Percentiles rank a stretch among this genome's conserved stretches.
These are phyloP conservation scores for Zaprionus taronus DNA, from an alignment of 1,140 invertebrate genomes.

Conservation along the genomic window DNA sequence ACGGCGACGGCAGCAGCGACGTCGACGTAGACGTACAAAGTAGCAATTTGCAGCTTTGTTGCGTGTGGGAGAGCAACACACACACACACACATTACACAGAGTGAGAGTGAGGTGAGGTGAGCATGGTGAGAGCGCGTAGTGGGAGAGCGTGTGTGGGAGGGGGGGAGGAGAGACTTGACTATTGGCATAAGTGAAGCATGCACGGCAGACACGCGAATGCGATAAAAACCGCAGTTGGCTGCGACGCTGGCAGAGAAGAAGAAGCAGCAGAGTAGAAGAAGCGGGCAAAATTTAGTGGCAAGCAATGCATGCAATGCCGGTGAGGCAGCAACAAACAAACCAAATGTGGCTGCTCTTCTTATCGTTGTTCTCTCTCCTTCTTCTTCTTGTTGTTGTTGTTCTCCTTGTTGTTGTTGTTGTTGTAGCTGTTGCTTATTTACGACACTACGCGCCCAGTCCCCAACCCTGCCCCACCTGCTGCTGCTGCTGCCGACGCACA, in stretches of 20 bases:
- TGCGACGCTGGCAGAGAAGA: background rate
- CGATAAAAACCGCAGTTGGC: slow-evolving; percentile 66
- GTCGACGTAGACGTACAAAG: slow-evolving; percentile 58
- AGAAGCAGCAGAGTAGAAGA: background rate
- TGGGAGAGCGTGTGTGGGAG: background rate
- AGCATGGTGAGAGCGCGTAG: slow-evolving; percentile 6
- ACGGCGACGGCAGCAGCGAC: slow-evolving; percentile 7
- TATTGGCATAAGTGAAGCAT: slow-evolving; percentile 67
- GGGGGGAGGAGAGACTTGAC: background rate
- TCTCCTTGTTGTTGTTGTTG: slow-evolving; percentile 3
- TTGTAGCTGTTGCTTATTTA: slow-evolving; percentile 60
- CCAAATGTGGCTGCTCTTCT: slow-evolving; percentile 20
- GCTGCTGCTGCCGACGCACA: background rate
- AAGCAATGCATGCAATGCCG: slow-evolving; percentile 44
- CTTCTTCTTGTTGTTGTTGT: slow-evolving; percentile 9
- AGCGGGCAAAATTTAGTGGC: slow-evolving; percentile 58
- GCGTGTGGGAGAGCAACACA: slow-evolving; percentile 45
- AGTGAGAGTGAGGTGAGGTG: slow-evolving; percentile 28
- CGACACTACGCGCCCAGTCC: slow-evolving; percentile 30
- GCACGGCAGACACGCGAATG: slow-evolving; percentile 76
- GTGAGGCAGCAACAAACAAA: slow-evolving; percentile 28
- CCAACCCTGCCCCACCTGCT: background rate
- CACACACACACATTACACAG: background rate
- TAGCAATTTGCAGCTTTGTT: slow-evolving; percentile 80
- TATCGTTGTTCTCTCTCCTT: background rate